Evolutionary conservation across 2,113 vertebrate genomes (phyloP), one percentile per base, ranked within the genome.

Genomic region (Podarcis cretensis): DNA sequence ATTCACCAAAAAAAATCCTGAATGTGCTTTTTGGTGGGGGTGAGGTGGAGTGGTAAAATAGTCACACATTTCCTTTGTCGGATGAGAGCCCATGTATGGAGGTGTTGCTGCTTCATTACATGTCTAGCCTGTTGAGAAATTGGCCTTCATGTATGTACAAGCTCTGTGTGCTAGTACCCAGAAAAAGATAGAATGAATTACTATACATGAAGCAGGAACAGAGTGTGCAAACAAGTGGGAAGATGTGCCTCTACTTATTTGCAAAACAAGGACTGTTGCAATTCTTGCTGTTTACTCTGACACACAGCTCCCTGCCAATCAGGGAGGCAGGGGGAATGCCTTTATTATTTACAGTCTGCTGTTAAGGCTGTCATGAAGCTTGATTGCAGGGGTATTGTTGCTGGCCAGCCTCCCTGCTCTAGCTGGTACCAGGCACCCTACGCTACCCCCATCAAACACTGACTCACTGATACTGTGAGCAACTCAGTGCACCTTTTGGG

Each of bases 351-450:
- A 89, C 95, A 92, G 94, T 95, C 96, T 95, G 95, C 89, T 84
- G 92, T 89, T 87, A 95, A 91, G 89, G 91, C 92, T 93, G 92
- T 94, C 96, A 95, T 92, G 94, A 96, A 95, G 94, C 95, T 89
- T 95, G 95, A 96, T 66, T 89, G 92, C 3, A 4, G 91, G 94
- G 94, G 95, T 94, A 91, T 48, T 84, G 95, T 95, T 96, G 96
- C 97, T 96, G 95, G 95, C 94, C 87, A 91, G 90, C 87, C 93
- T 96, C 93, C 95, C 95, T 92, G 93, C 94, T 95, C 96, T 96
- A 97, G 95, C 96, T 97, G 96, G 97, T 98, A 97, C 97, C 97
- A 97, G 97, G 97, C 96, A 97, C 97, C 18, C 94, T 92, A 90
- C 93, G 91, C 91, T 90, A 85, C 96, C 97, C 96, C 96, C 93